Evolutionary conservation across 1,140 invertebrate genomes (phyloP), one percentile per base, ranked within the genome.

Genomic region (Goniozus legneri): DNA sequence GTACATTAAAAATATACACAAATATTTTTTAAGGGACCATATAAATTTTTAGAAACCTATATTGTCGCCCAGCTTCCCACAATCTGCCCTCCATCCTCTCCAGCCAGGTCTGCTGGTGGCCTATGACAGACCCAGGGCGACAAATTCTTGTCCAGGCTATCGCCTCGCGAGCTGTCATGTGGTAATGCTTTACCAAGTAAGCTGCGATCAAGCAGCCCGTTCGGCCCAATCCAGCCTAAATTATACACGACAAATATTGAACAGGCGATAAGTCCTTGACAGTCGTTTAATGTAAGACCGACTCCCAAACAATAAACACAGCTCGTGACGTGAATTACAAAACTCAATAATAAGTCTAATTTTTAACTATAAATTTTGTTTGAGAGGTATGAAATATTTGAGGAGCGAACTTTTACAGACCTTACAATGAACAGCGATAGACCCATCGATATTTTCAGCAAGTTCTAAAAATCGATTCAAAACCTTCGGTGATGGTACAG

Each of bases 61-160:
- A 79, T 19, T 69, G 52, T 36, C 72, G 70, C 3, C 80, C 80
- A 27, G 61, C 50, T 22, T 62, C 60, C 73, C 77, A 75, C 2
- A 81, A 60, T 51, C 50, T 67, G 15, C 56, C 57, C 52, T 82
- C 73, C 38, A 79, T 69, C 13, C 80, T 79, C 71, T 87, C 83
- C 12, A 92, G 73, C 81, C 87, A 92, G 31, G 82, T 75, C 70
- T 92, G 90, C 62, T 92, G 90, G 40, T 84, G 82, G 2, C 89
- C 89, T 58, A 91, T 90, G 8, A 92, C 83, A 24, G 86, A 90
- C 1, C 90, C 90, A 21, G 90, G 88, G 30, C 90, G 77, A 68
- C 88, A 91, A 38, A 92, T 86, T 60, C 91, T 73, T 39, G 88
- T 71, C 90, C 90, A 93, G 3, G 84, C 89, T 61, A 92, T 91